Base-by-base conservation (phyloP, 2,113 vertebrate genomes). In the Oreotrochilus melanogaster region DNA sequence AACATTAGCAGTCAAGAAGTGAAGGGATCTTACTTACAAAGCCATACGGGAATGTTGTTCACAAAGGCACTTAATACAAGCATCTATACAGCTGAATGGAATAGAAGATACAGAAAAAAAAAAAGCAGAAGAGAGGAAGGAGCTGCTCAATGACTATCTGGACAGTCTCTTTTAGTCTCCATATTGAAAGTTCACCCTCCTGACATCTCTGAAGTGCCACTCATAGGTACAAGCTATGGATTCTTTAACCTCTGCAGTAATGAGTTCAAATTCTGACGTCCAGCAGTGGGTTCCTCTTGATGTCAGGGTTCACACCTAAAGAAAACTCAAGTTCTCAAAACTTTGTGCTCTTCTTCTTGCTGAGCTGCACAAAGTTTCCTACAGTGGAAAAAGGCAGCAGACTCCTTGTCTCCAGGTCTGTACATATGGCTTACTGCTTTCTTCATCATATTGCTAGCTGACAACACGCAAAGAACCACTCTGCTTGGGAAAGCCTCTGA, bases 51-150 rank as follows among this genome's bases (percentile, higher is more conserved):
- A 93, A 89, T 0, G 10, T n/a, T 84, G 79, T 83, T 95, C 89
- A 96, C 89, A 88, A 95, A 97, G 96, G 96, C 95, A 97, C 96
- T 97, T 97, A 86, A 82, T 48, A 86, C 37, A 96, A 96, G 95
- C 90, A 86, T 9, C 28, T 80, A 72, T 64, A 89, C 43, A 89
- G 88, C 89, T 76, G 4, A 28, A 87, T 89, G 56, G 57, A 70
- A 84, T 9, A 27, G 14, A 37, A 85, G 28, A 74, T 4, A n/a
- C 9, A 72, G 39, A 70, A 45, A 43, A 67, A 71, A 71, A 19
- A 51, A 70, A 54, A 21, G 60, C 47, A 92, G 48, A 37, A 75
- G 74, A 90, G 61, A 87, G 43, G 31, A 92, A 27, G 60, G 50
- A 6, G 3, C 27, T 66, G 37, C 54, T 78, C 72, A 58, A 31